Conservation (phyloP, 2,113 vertebrate genomes). For the Spea bombifrons region DNA sequence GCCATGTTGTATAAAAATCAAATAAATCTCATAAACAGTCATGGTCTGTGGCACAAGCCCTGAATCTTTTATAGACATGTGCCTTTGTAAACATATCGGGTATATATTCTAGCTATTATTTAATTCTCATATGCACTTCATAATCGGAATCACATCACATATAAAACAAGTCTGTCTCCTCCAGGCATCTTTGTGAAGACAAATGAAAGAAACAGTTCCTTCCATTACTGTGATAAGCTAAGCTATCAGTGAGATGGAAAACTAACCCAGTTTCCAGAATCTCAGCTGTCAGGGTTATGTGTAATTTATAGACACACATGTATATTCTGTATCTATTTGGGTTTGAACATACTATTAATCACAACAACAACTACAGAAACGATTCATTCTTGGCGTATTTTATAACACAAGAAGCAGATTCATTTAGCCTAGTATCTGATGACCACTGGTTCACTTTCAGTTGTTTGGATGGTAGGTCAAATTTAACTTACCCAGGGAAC, state of each 20-base stretch:
- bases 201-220: conserved; percentile 43
- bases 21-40: background rate
- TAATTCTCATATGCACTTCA: conserved; percentile 36
- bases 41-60: no score
- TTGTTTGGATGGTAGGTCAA: no score
- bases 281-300: conserved; percentile 33
- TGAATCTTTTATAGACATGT: background rate
- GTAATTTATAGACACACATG: background rate
- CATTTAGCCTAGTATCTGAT: no score
- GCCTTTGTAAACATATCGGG: background rate
- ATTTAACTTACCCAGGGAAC: no score
- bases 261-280: conserved; percentile 40
- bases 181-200: conserved; percentile 35
- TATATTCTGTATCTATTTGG: no score
- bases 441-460: no score
- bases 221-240: conserved; percentile 45
- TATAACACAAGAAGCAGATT: no score
- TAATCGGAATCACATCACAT: conserved; percentile 21
- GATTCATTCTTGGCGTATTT: no score
- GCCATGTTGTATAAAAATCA: background rate
- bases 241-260: conserved; percentile 41
- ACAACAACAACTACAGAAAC: no score
- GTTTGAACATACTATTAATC: no score
- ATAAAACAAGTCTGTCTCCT: conserved; percentile 3
- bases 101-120: background rate